These are phyloP conservation scores for Dynastes maya DNA, from an alignment of 2,888 invertebrate genomes.

Conservation along the genomic window DNA sequence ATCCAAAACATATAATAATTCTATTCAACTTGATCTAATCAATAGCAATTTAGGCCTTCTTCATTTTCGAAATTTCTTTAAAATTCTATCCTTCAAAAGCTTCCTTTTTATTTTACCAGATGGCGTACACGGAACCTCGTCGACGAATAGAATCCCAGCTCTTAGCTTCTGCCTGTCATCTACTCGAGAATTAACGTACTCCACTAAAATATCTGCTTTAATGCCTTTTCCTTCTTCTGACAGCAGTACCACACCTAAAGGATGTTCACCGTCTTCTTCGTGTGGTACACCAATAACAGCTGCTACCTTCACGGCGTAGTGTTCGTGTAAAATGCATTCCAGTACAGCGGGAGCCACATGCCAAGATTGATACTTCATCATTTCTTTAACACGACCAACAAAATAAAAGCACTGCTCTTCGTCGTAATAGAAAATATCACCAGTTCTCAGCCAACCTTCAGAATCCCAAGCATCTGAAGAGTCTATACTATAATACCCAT, in stretches of 20 bases:
- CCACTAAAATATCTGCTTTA: slow-evolving; percentile 59
- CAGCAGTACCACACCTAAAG: slow-evolving; percentile 53
- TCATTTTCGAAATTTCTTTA: slow-evolving; percentile 14
- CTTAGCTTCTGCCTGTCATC: slow-evolving; percentile 64
- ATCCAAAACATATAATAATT: too few relatives aligned
- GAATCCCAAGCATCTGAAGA: slow-evolving; percentile 69
- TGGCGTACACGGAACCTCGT: slow-evolving; percentile 63
- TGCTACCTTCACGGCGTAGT: slow-evolving; percentile 55
- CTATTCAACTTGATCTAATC: too few relatives aligned
- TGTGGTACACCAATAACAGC: slow-evolving; percentile 58
- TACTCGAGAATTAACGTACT: slow-evolving; percentile 61
- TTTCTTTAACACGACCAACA: slow-evolving; percentile 72
- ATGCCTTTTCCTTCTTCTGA: slow-evolving; percentile 58
- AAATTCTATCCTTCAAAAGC: slow-evolving; percentile 34
- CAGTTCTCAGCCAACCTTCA: slow-evolving; percentile 72
- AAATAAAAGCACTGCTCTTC: slow-evolving; percentile 71
- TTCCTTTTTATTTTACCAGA: slow-evolving; percentile 63
- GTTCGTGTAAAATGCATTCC: slow-evolving; percentile 56
- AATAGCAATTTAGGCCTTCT: too few relatives aligned
- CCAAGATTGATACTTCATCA: slow-evolving; percentile 63
- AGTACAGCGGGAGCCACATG: slow-evolving; percentile 56
- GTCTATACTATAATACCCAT: slow-evolving; percentile 71
- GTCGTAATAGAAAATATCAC: slow-evolving; percentile 73
- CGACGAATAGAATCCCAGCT: slow-evolving; percentile 64
- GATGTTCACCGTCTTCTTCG: slow-evolving; percentile 59